Conservation (phyloP, 2,888 invertebrate genomes). For the Agrotis exclamationis region DNA sequence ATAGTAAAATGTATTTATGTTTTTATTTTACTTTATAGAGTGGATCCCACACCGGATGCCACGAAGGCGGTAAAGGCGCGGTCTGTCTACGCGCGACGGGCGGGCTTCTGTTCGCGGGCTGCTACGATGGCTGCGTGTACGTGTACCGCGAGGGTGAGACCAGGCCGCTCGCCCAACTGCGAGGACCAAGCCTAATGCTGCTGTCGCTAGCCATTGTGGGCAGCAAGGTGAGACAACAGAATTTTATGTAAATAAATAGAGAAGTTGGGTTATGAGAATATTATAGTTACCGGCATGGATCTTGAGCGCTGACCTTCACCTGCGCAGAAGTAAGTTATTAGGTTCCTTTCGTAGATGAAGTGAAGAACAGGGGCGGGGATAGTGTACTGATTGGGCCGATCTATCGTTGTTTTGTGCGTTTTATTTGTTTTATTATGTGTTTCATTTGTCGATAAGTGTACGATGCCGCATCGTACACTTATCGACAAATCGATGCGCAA, state of each 20-base stretch:
- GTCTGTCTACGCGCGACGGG: slow-evolving; percentile 93
- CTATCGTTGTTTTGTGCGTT: too few species aligned
- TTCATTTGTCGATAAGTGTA: too few species aligned
- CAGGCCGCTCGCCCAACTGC: slow-evolving; percentile 92
- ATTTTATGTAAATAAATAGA: background rate
- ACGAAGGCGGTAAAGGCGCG: slow-evolving; percentile 93
- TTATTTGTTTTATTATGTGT: too few species aligned
- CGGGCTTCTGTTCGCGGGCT: slow-evolving; percentile 93
- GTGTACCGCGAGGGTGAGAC: slow-evolving; percentile 91
- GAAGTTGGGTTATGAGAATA: background rate
- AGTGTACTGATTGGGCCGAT: too few species aligned
- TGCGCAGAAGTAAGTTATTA: too few species aligned
- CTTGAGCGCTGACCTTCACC: too few species aligned
- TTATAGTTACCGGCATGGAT: too few species aligned
- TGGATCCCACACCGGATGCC: slow-evolving; percentile 91
- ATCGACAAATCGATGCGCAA: too few species aligned
- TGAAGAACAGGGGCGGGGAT: too few species aligned
- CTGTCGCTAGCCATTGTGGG: slow-evolving; percentile 93
- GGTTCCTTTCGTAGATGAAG: too few species aligned
- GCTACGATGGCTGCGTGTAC: slow-evolving; percentile 95
- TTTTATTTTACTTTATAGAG: slow-evolving; percentile 85
- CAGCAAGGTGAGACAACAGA: slow-evolving; percentile 64
- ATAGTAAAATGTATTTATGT: background rate
- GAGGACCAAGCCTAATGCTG: slow-evolving; percentile 94
- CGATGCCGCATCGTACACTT: too few species aligned